Conservation (phyloP, 2,797 vertebrate species). For the Toxotes lorentzi region DNA sequence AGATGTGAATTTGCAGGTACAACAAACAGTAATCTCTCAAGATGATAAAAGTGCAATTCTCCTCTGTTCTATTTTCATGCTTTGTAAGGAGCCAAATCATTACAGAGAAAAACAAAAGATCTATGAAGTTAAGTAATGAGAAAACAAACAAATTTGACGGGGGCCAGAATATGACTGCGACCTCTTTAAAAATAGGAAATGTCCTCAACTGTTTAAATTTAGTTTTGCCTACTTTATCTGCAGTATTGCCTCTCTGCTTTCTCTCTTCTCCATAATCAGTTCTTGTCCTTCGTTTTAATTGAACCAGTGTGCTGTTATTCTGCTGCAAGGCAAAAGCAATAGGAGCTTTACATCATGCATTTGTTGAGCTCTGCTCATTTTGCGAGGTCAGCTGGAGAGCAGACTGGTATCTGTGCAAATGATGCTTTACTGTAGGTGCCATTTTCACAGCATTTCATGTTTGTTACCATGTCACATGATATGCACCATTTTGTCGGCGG, state of each 20-base stretch:
- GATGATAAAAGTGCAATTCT: constrained; percentile 72
- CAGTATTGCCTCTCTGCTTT: constrained; percentile 32
- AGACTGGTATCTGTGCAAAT: constrained; percentile 45
- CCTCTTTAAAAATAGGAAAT: constrained; percentile 69
- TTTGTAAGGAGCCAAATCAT: constrained; percentile 57
- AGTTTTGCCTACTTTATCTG: constrained; percentile 49
- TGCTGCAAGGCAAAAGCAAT: constrained; percentile 56
- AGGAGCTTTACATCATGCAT: constrained; percentile 65
- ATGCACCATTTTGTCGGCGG: constrained; percentile 24
- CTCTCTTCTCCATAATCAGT: constrained; percentile 42
- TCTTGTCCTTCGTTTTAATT: constrained; percentile 57
- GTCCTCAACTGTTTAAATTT: constrained; percentile 59
- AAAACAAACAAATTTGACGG: constrained; percentile 73
- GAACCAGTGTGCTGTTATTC: constrained; percentile 49
- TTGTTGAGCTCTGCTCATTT: constrained; percentile 61
- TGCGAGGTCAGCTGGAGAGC: constrained; percentile 66
- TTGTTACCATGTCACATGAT: constrained; percentile 20
- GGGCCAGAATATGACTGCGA: constrained; percentile 47
- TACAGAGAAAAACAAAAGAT: constrained; percentile 29
- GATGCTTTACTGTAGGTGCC: constrained; percentile 22
- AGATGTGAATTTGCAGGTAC: constrained; percentile 70
- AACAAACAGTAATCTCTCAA: constrained; percentile 63
- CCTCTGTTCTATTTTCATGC: constrained; percentile 77
- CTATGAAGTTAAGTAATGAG: constrained; percentile 67
- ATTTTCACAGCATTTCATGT: constrained; percentile 46